Base-by-base conservation (phyloP, 2,888 invertebrate genomes). In the Lypha dubia region DNA sequence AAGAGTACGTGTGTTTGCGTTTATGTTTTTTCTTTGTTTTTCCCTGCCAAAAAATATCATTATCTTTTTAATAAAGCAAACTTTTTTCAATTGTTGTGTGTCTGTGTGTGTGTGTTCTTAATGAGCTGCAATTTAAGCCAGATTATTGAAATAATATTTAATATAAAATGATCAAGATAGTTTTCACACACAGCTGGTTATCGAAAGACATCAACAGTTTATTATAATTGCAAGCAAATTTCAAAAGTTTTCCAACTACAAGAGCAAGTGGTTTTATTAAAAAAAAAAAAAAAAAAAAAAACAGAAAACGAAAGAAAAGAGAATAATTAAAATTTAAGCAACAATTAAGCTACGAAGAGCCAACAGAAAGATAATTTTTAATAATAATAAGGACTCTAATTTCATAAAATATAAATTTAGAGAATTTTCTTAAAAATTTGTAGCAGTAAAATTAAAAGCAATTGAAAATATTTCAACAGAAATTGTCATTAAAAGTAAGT, bases 41-140 rank as follows among this genome's bases (percentile, higher is more conserved):
- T 38, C 20, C 20, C 67, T 46, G 70, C 17, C 53, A 70, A 46
- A 56, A 56, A 70, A n/a, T 60, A 65, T 51, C 38, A 76, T 81
- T 81, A 75, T 81, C 62, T 77, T 70, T 84, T 74, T 84, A 77
- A 77, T 81, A 79, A 79, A 81, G 74, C 73, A 68, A 81, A 81
- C 63, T 70, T 81, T 79, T 74, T 71, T 68, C 73, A 84, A 81
- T 84, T 84, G 63, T 81, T 79, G 20, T 60, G 35, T 32, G 4
- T 32, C 5, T 6, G 32, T 32, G 46, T 74, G 41, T 11, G 35
- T 38, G 49, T 75, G 44, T 8, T 80, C 80, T 80, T 80, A 79
- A 80, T 80, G 71, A 73, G 79, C 63, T 75, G 8, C 58, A 75
- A 83, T 79, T 58, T 44, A 58, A 75, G 49, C 38, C 44, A 71